These are phyloP conservation scores for Platyrinchus mystaceus DNA, from an alignment of 2,797 vertebrate genomes.

Conservation along the genomic window DNA sequence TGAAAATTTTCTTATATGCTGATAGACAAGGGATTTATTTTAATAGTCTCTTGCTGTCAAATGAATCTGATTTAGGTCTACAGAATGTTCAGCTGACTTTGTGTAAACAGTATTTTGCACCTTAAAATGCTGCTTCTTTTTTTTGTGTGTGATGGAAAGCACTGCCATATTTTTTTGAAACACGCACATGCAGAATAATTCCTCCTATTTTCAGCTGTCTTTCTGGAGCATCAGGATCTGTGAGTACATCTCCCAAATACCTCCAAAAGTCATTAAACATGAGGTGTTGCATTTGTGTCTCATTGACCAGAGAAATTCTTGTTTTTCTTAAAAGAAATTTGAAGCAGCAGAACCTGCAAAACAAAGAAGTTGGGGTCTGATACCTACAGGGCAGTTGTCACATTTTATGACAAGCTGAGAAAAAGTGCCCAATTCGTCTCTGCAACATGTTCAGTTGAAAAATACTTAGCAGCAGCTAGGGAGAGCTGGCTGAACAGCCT, in stretches of 20 bases:
- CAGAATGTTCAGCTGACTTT: neutral
- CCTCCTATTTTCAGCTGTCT: neutral
- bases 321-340: neutral
- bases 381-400: fast-evolving
- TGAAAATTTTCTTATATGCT: neutral
- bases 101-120: neutral
- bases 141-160: neutral
- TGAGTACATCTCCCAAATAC: neutral
- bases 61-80: neutral
- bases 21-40: neutral
- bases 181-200: neutral
- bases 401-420: neutral
- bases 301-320: neutral
- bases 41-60: neutral
- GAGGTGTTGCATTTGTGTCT: neutral
- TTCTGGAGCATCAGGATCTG: neutral
- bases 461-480: neutral
- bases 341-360: neutral
- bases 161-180: neutral
- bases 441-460: neutral
- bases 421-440: neutral
- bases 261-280: neutral
- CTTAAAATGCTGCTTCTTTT: neutral
- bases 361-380: neutral
- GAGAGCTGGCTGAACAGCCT: neutral